Percentiles rank a stretch among this genome's conserved stretches.
Conservation (phyloP, 2,888 invertebrate species). For the Ctena decussata region DNA sequence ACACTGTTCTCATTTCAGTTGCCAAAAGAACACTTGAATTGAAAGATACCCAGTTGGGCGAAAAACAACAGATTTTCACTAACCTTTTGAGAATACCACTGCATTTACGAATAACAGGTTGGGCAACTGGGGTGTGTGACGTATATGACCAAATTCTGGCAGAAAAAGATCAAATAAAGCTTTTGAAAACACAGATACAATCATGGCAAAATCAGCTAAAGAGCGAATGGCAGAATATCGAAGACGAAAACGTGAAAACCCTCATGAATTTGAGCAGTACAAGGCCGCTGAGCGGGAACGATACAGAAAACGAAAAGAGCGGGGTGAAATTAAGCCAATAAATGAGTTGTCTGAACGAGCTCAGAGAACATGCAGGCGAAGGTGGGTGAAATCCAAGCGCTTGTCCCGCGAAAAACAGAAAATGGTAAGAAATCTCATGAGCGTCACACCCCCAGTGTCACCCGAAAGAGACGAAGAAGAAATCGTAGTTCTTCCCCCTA, state of each 20-base stretch:
- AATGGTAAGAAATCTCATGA: too few relatives aligned
- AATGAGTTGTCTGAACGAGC: neutral
- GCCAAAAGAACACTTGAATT: too few relatives aligned
- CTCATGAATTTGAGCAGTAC: neutral
- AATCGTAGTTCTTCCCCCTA: too few relatives aligned
- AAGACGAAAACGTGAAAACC: constrained; percentile 18
- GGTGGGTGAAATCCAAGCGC: neutral
- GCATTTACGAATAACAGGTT: neutral
- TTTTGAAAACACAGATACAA: neutral
- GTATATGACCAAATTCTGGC: neutral
- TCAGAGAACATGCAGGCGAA: neutral
- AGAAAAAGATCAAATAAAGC: constrained; percentile 18
- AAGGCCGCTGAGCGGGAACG: constrained; percentile 20
- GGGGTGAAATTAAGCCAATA: neutral
- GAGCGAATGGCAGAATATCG: constrained; percentile 19
- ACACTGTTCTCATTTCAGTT: too few relatives aligned
- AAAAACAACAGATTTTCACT: neutral
- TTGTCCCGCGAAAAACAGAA: neutral
- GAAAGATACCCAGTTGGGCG: too few relatives aligned
- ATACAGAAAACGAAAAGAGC: constrained; percentile 4
- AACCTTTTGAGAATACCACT: constrained; percentile 11
- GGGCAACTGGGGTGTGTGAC: constrained; percentile 23
- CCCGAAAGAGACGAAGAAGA: too few relatives aligned
- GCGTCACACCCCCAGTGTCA: too few relatives aligned
- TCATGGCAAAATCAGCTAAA: constrained; percentile 23